Evolutionary conservation across 2,113 vertebrate species (phyloP), one percentile per base, ranked within the genome.

Genomic region (Salvelinus fontinalis): DNA sequence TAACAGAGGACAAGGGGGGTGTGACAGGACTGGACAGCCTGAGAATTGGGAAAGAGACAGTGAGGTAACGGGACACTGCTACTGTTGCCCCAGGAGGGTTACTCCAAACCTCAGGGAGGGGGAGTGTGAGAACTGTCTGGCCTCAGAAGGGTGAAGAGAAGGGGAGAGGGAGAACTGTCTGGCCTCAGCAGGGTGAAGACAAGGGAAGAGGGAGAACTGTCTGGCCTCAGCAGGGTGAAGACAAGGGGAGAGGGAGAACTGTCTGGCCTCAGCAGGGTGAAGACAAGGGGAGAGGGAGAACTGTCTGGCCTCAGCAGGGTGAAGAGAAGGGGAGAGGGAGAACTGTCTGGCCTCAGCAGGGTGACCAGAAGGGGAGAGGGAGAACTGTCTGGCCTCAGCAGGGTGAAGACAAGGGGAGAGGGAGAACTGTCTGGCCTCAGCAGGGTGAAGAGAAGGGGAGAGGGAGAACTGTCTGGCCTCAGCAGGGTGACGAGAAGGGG

Each of bases 61-160:
- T 90, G 89, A 90, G 81, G 85, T 86, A 89, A 92, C 84, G 82
- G 82, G 83, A 79, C 86, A 80, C 75, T 72, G 74, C 78, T 66
- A 77, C 75, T 76, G 74, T 79, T 66, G 83, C 48, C 80, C 70
- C 62, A 70, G 54, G 79, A 74, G 81, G 86, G 80, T 27, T 11
- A 67, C 31, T 84, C 77, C 67, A 88, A 82, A 79, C 86, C 77
- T 80, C 82, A 81, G 76, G 29, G 0, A 31, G 4, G 29, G 29
- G 29, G 29, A 29, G 29, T 3, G 29, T 0, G 29, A 29, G 29
- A 29, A 29, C 29, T 31, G 29, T 31, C 29, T 31, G 29, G 29
- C 29, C 5, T 31, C 29, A 31, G 29, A 4, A 31, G 29, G 29
- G 29, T 31, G 29, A 31, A 0, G 29, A 31, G 29, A 31, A 31